These are phyloP conservation scores for Drosophila trichaetosa DNA, from an alignment of 2,888 invertebrate species.

Conservation along the genomic window DNA sequence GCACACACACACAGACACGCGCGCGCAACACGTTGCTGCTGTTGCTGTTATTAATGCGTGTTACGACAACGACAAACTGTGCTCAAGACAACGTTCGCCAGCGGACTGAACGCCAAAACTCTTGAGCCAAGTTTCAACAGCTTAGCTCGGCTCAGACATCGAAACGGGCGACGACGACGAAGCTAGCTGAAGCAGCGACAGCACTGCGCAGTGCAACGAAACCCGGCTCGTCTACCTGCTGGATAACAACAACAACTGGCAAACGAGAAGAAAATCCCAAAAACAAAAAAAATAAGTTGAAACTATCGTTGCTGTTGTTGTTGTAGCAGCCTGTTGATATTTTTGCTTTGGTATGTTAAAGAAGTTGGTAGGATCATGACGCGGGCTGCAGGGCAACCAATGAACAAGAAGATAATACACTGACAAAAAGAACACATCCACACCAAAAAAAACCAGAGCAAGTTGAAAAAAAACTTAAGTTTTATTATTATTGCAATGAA, in stretches of 20 bases:
- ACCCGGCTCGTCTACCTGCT: slow-evolving; percentile 60
- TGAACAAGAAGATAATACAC: slow-evolving; percentile 23
- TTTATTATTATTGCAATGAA: not conserved
- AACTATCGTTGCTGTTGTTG: slow-evolving; percentile 19
- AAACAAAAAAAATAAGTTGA: slow-evolving; percentile 38
- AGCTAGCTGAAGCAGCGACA: slow-evolving; percentile 30
- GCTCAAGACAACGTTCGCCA: slow-evolving; percentile 73
- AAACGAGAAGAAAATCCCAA: slow-evolving; percentile 57
- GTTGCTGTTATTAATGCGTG: slow-evolving; percentile 50
- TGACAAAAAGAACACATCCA: not conserved
- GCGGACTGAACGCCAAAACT: slow-evolving; percentile 63
- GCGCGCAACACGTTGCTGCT: slow-evolving; percentile 31
- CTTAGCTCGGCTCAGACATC: slow-evolving; percentile 41
- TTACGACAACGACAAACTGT: slow-evolving; percentile 48
- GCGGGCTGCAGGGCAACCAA: slow-evolving; percentile 19
- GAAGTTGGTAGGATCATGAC: slow-evolving; percentile 3
- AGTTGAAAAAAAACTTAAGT: not conserved
- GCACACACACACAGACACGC: slow-evolving; percentile 27
- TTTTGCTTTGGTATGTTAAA: slow-evolving; percentile 44
- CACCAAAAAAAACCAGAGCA: not conserved
- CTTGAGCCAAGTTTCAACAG: slow-evolving; percentile 65
- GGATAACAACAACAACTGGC: slow-evolving; percentile 44
- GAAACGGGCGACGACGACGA: slow-evolving; percentile 29
- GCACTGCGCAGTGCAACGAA: slow-evolving; percentile 48
- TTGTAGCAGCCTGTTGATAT: slow-evolving; percentile 60